Percentiles rank a stretch among this genome's conserved stretches.
phyloP scores from a whole-genome alignment of 1,140 invertebrate species.

The Parapsyche elsis region DNA sequence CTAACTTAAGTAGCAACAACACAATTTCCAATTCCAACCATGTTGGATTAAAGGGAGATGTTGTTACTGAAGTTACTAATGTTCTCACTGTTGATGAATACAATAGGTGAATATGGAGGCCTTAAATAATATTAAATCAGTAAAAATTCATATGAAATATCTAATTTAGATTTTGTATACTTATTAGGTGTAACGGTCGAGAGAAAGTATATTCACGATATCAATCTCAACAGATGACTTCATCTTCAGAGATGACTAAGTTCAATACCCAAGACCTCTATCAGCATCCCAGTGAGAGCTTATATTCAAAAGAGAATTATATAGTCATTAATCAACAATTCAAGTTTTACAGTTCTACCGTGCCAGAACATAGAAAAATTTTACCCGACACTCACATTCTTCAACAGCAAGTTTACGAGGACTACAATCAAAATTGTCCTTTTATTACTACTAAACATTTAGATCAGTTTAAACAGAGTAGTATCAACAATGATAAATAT shows the following conservation, averaged over 20 bases:
- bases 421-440: too few relatives aligned
- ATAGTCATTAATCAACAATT: slow-evolving; percentile 28
- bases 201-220: slow-evolving; percentile 2
- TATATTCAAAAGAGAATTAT: slow-evolving; percentile 5
- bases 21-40: neutral
- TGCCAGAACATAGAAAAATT: neutral
- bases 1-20: neutral
- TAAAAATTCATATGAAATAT: neutral
- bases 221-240: neutral
- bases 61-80: neutral
- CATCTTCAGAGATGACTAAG: neutral
- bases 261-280: slow-evolving; percentile 21
- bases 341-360: slow-evolving; percentile 2
- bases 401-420: neutral
- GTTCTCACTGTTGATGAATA: slow-evolving; percentile 11
- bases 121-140: neutral
- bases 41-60: neutral
- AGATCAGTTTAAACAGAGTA: too few relatives aligned
- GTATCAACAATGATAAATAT: too few relatives aligned
- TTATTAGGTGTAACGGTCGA: neutral
- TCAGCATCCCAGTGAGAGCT: neutral
- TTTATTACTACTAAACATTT: too few relatives aligned
- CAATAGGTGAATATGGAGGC: neutral
- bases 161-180: neutral
- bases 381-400: neutral